Evolutionary conservation across 92 coral and sea anemone genomes (phyloP), one percentile per base, ranked within the genome.

Genomic region (Scolanthus callimorphus): DNA sequence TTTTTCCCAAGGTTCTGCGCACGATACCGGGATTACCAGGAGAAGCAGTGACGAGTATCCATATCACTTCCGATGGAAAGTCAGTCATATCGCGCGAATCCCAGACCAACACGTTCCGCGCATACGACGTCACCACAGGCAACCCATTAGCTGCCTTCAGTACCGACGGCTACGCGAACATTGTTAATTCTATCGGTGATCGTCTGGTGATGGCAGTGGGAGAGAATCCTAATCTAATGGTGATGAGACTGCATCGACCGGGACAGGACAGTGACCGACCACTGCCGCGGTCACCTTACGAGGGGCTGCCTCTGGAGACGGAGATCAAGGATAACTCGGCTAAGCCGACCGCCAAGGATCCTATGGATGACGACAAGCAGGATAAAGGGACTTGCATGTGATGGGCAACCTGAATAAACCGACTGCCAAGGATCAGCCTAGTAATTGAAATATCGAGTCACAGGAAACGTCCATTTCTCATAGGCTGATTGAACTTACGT

Each of bases 341-440:
- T 20, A 45, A 31, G 29, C 76, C 82, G 11, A 31, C 80, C 4
- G 79, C 38, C 43, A 65, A 63, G 22, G 83, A 79, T 17, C 65
- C 62, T 11, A 23, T 78, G 66, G 96, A 88, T 56, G 57, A 79
- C 26, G 96, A 83, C 65, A 83, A 83, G 54, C 77, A 78, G 17
- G 81, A 88, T 26, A 81, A 62, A 26, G 75, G 75, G n/a, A n/a
- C n/a, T n/a, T n/a, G n/a, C n/a, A n/a, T n/a, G n/a, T n/a, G n/a
- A n/a, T n/a, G n/a, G n/a, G n/a, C n/a, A n/a, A n/a, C n/a, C n/a
- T n/a, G n/a, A n/a, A n/a, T n/a, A n/a, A n/a, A n/a, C n/a, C n/a
- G n/a, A n/a, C n/a, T n/a, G n/a, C n/a, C n/a, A n/a, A n/a, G n/a
- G n/a, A n/a, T n/a, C n/a, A n/a, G n/a, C n/a, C n/a, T n/a, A n/a